Conservation (phyloP, 2,888 invertebrate species). For the Athripsodes cinereus region DNA sequence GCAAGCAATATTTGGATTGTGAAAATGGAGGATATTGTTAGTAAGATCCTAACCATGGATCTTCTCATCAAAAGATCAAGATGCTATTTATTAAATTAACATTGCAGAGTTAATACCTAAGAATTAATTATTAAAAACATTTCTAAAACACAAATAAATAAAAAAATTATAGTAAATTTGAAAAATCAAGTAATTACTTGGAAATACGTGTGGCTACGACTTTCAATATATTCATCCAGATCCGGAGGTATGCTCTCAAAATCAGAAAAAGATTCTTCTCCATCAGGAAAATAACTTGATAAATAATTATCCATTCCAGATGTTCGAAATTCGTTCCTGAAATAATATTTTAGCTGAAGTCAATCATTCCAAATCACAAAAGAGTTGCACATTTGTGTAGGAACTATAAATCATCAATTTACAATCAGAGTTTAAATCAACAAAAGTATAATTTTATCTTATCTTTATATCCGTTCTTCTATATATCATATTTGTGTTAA, state of each 20-base stretch:
- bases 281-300: conserved; percentile 24
- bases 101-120: too few species aligned
- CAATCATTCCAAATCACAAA: neutral
- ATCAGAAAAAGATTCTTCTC: conserved; percentile 32
- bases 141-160: neutral
- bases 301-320: conserved; percentile 21
- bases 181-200: conserved; percentile 7
- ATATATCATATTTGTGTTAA: too few species aligned
- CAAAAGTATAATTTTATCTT: too few species aligned
- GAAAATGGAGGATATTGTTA: too few species aligned
- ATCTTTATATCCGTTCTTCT: too few species aligned
- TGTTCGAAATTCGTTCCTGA: conserved; percentile 14
- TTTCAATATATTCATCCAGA: conserved; percentile 22
- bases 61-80: too few species aligned
- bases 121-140: neutral
- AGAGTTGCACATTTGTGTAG: neutral
- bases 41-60: too few species aligned
- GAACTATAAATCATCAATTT: too few species aligned
- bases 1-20: too few species aligned
- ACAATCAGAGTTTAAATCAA: too few species aligned
- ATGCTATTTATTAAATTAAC: too few species aligned
- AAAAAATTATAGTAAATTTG: neutral
- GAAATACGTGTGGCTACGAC: conserved; percentile 12
- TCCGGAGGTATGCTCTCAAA: conserved; percentile 33
- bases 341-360: too few species aligned